Evolutionary conservation across 2,113 vertebrate genomes (phyloP).

Genomic region (Albula glossodonta): DNA sequence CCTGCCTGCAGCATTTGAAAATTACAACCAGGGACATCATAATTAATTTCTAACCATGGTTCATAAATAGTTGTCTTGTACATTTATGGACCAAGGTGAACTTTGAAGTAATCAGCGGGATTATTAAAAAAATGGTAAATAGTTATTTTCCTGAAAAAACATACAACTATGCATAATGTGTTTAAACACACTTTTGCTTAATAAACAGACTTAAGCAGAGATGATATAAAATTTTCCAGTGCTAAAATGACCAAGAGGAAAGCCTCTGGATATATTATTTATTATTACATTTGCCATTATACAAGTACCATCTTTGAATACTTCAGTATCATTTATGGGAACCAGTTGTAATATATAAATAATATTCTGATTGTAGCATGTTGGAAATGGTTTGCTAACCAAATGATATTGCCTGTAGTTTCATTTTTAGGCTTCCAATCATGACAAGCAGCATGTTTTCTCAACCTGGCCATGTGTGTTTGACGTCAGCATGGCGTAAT

Average conservation of each 20-base stretch:
- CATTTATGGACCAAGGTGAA: background rate
- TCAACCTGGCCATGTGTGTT: background rate
- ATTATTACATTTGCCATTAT: too few relatives aligned
- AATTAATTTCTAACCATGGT: background rate
- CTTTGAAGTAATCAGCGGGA: too few relatives aligned
- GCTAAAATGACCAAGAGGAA: too few relatives aligned
- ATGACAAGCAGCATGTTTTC: conserved; percentile 3
- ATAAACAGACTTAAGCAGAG: too few relatives aligned
- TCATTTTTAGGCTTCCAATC: background rate
- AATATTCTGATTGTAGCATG: background rate
- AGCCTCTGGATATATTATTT: too few relatives aligned
- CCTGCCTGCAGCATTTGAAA: background rate
- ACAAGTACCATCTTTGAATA: too few relatives aligned
- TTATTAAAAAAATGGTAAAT: too few relatives aligned
- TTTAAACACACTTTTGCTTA: too few relatives aligned
- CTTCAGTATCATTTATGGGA: background rate
- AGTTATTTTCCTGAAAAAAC: too few relatives aligned
- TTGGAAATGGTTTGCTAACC: background rate
- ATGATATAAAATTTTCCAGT: too few relatives aligned
- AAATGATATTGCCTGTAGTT: background rate
- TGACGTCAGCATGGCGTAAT: background rate
- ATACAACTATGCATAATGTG: too few relatives aligned
- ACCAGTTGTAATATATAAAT: background rate
- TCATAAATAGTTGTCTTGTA: background rate
- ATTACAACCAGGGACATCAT: background rate